phyloP scores from a whole-genome alignment of 2,113 vertebrate genomes.

The Cephalophus harveyi region DNA sequence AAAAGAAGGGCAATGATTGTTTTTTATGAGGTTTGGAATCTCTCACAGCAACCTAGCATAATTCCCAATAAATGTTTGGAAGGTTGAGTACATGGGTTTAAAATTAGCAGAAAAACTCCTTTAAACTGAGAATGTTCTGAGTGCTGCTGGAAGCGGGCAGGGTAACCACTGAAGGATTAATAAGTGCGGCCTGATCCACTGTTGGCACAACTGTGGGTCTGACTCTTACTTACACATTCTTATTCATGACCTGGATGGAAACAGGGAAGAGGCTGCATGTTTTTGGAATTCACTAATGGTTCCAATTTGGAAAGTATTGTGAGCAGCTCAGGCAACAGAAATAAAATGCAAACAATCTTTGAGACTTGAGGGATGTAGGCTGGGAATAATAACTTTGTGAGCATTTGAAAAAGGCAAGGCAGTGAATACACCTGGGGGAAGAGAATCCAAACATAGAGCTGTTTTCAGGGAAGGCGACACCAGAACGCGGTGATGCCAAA shows the following conservation, averaged over 20 bases:
- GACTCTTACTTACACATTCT: conserved; percentile 25
- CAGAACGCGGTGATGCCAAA: not conserved
- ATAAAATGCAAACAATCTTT: conserved; percentile 55
- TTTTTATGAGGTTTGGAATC: not conserved
- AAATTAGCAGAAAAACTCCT: not conserved
- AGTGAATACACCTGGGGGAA: conserved; percentile 5
- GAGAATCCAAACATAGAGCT: conserved; percentile 32
- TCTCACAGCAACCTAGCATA: not conserved
- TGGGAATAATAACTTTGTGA: conserved; percentile 45
- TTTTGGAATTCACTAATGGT: conserved; percentile 50
- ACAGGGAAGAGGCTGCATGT: not conserved
- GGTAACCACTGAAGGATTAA: not conserved
- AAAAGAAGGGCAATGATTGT: not conserved
- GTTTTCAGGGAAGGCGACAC: conserved; percentile 2
- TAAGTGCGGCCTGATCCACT: not conserved
- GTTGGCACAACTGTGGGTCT: not conserved
- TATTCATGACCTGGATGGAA: conserved; percentile 10
- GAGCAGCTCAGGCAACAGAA: conserved; percentile 51
- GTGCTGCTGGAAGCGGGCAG: not conserved
- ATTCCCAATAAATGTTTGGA: conserved; percentile 4
- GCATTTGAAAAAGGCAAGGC: conserved; percentile 39
- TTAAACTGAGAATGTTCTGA: not conserved
- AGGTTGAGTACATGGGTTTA: not conserved
- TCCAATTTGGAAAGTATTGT: conserved; percentile 45
- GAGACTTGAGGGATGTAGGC: not conserved